Percentiles rank a stretch among this genome's conserved stretches.
These are phyloP conservation scores for Calameuta filiformis DNA, from an alignment of 2,888 invertebrate species.

Conservation along the genomic window DNA sequence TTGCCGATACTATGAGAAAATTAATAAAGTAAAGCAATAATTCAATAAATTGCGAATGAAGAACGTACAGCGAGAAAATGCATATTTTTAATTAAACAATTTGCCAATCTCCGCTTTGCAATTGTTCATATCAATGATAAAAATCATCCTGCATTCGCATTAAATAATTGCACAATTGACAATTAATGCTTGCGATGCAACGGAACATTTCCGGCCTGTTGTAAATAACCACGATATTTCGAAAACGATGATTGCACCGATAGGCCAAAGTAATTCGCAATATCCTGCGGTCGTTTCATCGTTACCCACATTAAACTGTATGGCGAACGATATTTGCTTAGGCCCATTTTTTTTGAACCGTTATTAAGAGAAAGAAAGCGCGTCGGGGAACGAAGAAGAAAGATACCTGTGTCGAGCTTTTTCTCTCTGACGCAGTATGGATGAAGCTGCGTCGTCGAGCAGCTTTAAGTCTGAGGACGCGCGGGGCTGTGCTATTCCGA, in stretches of 20 bases:
- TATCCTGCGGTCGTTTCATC: background rate
- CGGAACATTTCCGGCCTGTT: background rate
- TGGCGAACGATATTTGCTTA: background rate
- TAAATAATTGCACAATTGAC: background rate
- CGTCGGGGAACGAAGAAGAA: background rate
- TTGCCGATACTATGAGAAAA: background rate
- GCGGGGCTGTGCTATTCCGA: slow-evolving; percentile 1
- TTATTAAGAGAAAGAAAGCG: background rate
- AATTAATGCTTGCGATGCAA: background rate
- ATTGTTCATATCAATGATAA: background rate
- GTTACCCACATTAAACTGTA: background rate
- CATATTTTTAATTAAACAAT: background rate
- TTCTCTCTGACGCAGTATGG: background rate
- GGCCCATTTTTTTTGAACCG: background rate
- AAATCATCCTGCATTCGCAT: background rate
- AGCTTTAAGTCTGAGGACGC: background rate
- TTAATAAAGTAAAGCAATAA: background rate
- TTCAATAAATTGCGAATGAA: background rate
- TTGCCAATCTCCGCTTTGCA: background rate
- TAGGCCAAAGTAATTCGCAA: background rate
- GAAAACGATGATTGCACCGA: background rate
- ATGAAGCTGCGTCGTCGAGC: background rate
- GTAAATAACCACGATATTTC: background rate
- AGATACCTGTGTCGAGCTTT: background rate
- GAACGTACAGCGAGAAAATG: background rate